Base-by-base conservation (phyloP, 2,888 invertebrate genomes). In the Cremastobaeus sp. region DNA sequence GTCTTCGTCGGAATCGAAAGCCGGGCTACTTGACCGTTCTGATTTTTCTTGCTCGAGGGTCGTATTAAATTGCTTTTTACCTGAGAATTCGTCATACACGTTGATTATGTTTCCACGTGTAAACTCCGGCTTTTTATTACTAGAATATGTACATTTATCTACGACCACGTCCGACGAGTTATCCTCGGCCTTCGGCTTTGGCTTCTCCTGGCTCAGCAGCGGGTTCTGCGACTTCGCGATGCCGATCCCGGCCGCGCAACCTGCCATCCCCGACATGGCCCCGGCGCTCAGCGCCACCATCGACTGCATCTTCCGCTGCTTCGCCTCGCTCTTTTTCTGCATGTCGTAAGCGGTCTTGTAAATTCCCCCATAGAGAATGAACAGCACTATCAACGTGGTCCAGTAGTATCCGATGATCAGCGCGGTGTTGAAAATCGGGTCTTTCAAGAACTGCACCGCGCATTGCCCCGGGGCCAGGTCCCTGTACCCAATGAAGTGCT, bases 401-500 rank as follows among this genome's bases (percentile, higher is more conserved):
- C 98, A 99, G 87, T 97, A 99, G 88, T 99, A 99, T 47, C 95
- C 95, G 81, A 99, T 96, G 60, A 98, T 98, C 66, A 99, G 91
- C 50, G 98, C 95, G 78, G 98, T 98, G 87, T 99, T 99, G 88
- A 99, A 98, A 55, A 98, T 92, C 0, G 98, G 97, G 88, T 99
- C 97, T 88, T 97, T 97, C 72, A 99, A 91, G 89, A 99, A 99
- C 88, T 99, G 98, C 11, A 99, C 98, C 62, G 96, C 95, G 86
- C 98, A 99, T 88, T 96, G 94, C 1, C 95, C 95, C 9, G 95
- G 95, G 79, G 92, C 89, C 54, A 98, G 90, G 81, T 97, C 96
- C 71, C 98, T 90, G 84, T 93, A 95, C 14, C 98, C 98, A 41
- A 97, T 95, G 84, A 99, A 99, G 87, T 97, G 97, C 85, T 98